These are phyloP conservation scores for Metacarcinus magister DNA, from an alignment of 2,888 invertebrate genomes.

Conservation along the genomic window DNA sequence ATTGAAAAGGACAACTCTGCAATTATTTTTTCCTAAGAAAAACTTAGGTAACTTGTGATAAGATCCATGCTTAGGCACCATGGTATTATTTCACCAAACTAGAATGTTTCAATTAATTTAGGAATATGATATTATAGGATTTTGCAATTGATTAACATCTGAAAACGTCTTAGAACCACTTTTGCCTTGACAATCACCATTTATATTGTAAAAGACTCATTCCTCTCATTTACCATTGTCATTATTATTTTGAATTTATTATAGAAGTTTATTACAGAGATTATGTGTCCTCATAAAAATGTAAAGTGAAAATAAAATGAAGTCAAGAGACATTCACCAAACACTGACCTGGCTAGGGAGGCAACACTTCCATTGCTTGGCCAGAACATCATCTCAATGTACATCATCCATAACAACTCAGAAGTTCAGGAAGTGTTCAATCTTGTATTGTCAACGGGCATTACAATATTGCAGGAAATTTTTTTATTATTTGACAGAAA, in stretches of 20 bases:
- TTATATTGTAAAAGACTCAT: not conserved
- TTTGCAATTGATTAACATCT: not conserved
- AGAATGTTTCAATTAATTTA: not conserved
- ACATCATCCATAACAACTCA: not conserved
- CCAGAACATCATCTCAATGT: too few relatives aligned
- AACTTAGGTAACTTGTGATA: not conserved
- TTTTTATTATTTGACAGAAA: not conserved
- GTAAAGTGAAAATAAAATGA: not conserved
- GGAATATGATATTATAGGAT: not conserved
- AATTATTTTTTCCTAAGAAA: not conserved
- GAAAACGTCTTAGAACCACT: not conserved
- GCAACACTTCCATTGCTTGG: too few relatives aligned
- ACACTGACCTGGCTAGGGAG: too few relatives aligned
- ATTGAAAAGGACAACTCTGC: not conserved
- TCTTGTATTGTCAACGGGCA: not conserved
- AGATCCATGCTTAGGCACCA: not conserved
- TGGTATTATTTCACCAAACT: not conserved
- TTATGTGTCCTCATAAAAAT: not conserved
- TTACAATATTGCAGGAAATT: too few relatives aligned
- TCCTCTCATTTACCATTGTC: not conserved
- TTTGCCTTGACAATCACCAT: not conserved
- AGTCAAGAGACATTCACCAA: too few relatives aligned
- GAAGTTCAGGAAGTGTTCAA: not conserved
- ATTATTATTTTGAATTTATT: not conserved
- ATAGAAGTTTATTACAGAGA: not conserved